These are phyloP conservation scores for Blera fallax DNA, from an alignment of 2,888 invertebrate genomes.

Conservation along the genomic window DNA sequence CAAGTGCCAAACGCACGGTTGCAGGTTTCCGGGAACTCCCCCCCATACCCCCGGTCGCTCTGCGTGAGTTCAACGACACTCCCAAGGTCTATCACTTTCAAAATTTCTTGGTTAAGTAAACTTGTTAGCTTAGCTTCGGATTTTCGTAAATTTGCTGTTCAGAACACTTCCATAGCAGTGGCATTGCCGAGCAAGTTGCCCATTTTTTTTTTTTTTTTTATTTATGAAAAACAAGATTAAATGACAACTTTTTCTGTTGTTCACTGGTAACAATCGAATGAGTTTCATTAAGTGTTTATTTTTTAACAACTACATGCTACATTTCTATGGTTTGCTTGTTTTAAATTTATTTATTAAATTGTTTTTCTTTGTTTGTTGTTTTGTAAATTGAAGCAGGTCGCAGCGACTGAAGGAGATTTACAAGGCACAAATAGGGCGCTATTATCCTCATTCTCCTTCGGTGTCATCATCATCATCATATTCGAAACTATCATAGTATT, in stretches of 20 bases:
- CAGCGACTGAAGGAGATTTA: conserved; percentile 20
- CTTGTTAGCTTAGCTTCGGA: conserved; percentile 86
- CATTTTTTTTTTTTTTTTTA: conserved; percentile 78
- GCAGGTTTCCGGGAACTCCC: conserved; percentile 42
- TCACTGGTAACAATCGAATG: conserved; percentile 14
- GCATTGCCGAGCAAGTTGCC: conserved; percentile 84
- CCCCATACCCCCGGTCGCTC: too few species aligned
- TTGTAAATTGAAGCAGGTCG: conserved; percentile 37
- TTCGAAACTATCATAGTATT: conserved; percentile 51
- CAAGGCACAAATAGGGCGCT: conserved; percentile 1
- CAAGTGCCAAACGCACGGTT: conserved; percentile 85
- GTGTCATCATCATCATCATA: conserved; percentile 63
- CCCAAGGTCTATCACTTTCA: conserved; percentile 83
- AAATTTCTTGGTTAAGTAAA: conserved; percentile 82
- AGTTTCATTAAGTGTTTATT: conserved; percentile 6
- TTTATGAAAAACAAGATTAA: not conserved
- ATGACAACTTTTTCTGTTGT: too few species aligned
- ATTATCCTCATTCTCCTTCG: conserved; percentile 51
- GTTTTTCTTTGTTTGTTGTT: not conserved
- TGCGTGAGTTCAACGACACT: conserved; percentile 80
- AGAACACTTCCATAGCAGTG: conserved; percentile 86
- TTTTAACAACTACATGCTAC: conserved; percentile 13
- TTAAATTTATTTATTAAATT: not conserved
- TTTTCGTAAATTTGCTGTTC: conserved; percentile 84
- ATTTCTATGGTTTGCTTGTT: not conserved